A percentile compares a stretch with the other conserved stretches of the same genome.
Evolutionary conservation across 2,113 vertebrate genomes (phyloP).

Genomic region (Pelecanoides urinatrix): DNA sequence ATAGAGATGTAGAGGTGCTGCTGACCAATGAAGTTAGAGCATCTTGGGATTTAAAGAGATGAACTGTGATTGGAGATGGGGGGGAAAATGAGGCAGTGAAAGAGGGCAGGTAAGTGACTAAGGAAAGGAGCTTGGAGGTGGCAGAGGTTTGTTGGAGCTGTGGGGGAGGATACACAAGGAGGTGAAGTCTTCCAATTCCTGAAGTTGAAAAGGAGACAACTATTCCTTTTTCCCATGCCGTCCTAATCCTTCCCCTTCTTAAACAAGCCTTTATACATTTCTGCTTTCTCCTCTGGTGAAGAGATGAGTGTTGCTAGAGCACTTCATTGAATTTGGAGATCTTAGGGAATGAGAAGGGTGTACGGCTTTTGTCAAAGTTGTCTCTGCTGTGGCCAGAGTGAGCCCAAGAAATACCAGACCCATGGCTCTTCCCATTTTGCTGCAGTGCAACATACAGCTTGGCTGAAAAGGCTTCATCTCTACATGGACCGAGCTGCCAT

Average conservation of each 20-base stretch:
- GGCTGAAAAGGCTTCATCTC: not conserved
- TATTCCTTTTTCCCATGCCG: not conserved
- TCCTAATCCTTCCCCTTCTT: not conserved
- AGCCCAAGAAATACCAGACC: not conserved
- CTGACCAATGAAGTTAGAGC: not conserved
- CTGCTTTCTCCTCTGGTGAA: not conserved
- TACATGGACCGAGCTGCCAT: accelerated
- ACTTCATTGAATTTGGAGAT: not conserved
- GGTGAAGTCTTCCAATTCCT: not conserved
- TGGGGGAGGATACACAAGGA: not conserved
- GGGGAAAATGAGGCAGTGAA: not conserved
- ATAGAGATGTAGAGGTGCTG: not conserved
- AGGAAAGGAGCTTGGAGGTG: not conserved
- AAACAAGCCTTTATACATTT: not conserved
- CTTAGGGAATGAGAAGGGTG: not conserved
- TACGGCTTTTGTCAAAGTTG: not conserved
- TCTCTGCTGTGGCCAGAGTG: not conserved
- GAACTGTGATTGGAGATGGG: not conserved
- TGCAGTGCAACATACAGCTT: not conserved
- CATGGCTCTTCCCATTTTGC: not conserved
- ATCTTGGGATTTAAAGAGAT: not conserved
- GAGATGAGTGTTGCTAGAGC: not conserved
- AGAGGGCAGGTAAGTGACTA: not conserved
- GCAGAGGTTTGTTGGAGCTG: accelerated
- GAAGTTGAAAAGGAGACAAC: not conserved